Conservation (phyloP, 2,797 vertebrate genomes). For the Acipenser ruthenus region DNA sequence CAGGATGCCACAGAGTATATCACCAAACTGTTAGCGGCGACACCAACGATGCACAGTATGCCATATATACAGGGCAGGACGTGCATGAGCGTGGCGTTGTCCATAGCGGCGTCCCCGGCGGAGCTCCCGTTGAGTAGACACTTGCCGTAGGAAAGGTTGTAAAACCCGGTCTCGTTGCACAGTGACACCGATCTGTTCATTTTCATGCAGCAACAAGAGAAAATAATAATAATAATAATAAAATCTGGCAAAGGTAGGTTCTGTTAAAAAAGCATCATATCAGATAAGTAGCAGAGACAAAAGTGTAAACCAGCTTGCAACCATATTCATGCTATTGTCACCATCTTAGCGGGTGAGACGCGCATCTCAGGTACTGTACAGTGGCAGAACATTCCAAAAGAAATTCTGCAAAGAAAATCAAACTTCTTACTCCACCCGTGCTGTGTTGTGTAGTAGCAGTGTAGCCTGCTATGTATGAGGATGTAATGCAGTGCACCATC, state of each 20-base stretch:
- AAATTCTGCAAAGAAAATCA: too few species aligned
- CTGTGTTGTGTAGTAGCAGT: too few species aligned
- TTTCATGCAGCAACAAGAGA: conserved; percentile 18
- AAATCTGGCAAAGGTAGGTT: not conserved
- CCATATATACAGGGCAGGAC: conserved; percentile 66
- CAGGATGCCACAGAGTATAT: conserved; percentile 65
- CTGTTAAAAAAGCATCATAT: not conserved
- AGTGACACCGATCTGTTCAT: conserved; percentile 51
- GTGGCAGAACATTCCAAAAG: too few species aligned
- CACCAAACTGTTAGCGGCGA: conserved; percentile 64
- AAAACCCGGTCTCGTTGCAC: conserved; percentile 36
- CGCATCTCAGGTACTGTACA: too few species aligned
- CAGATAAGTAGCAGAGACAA: not conserved
- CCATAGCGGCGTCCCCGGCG: conserved; percentile 35
- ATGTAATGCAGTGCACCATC: too few species aligned
- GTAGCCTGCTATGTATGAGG: too few species aligned
- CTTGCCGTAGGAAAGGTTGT: conserved; percentile 34
- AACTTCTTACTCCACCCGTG: too few species aligned
- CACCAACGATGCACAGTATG: conserved; percentile 60
- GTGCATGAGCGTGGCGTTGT: conserved; percentile 64
- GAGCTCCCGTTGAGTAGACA: conserved; percentile 31
- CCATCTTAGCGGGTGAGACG: too few species aligned
- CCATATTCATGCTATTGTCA: not conserved
- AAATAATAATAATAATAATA: not conserved
- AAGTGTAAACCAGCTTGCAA: not conserved